These are phyloP conservation scores for Epinephelus malabaricus DNA, from an alignment of 2,797 vertebrate genomes.

Conservation along the genomic window DNA sequence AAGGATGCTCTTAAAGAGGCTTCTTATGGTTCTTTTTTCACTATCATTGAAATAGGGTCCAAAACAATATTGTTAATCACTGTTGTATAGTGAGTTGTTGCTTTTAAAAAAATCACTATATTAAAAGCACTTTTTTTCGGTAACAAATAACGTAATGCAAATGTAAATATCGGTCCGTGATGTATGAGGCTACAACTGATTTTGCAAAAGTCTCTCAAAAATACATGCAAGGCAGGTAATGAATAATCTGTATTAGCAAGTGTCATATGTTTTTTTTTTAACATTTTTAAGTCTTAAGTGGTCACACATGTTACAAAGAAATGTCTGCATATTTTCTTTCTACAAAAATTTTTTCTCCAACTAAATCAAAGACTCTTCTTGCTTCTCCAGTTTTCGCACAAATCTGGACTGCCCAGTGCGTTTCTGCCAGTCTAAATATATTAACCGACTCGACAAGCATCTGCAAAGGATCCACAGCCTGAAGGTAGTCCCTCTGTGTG, in stretches of 20 bases:
- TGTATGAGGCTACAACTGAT: neutral
- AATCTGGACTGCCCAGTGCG: no score
- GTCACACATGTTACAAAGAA: neutral
- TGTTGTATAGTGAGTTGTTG: neutral
- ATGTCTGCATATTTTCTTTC: neutral
- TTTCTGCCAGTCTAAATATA: no score
- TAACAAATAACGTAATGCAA: neutral
- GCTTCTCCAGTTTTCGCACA: no score
- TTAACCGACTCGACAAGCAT: no score
- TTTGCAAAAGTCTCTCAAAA: neutral
- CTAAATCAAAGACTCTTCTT: neutral
- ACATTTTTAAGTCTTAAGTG: neutral
- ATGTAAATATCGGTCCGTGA: neutral
- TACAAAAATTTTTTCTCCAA: no score
- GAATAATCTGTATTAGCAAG: no score
- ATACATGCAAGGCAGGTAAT: no score
- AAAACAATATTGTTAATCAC: constrained; percentile 1
- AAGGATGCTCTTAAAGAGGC: constrained; percentile 1
- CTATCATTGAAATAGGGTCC: neutral
- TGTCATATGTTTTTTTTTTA: no score
- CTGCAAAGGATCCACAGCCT: no score
- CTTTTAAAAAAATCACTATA: neutral
- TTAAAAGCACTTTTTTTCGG: neutral
- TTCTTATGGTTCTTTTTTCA: neutral
- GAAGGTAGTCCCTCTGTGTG: no score